Evolutionary conservation across 2,888 invertebrate genomes (phyloP).

Genomic region (Agrotis clavis): DNA sequence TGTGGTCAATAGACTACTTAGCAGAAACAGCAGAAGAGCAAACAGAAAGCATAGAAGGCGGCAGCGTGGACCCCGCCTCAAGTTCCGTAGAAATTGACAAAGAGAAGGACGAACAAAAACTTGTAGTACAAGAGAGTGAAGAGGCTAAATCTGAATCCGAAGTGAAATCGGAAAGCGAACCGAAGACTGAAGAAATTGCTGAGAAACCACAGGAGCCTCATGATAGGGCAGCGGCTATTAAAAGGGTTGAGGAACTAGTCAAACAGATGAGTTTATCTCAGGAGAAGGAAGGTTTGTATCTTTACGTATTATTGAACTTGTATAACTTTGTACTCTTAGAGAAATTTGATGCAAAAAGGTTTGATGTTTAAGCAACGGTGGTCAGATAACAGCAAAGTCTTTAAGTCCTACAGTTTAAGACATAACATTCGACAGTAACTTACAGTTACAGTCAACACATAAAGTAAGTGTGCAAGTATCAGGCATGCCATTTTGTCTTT

Average conservation of each 20-base stretch:
- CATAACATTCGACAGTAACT: too few species aligned
- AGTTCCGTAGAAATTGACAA: slow-evolving; percentile 78
- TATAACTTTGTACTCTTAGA: neutral
- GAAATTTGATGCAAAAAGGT: neutral
- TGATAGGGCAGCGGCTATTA: slow-evolving; percentile 88
- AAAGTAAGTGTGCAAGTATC: too few species aligned
- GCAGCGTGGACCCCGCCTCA: slow-evolving; percentile 76
- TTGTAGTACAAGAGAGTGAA: slow-evolving; percentile 78
- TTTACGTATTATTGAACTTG: neutral
- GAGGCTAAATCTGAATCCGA: slow-evolving; percentile 70
- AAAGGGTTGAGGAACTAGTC: slow-evolving; percentile 92
- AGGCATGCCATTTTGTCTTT: too few species aligned
- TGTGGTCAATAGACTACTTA: slow-evolving; percentile 99
- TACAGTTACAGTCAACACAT: too few species aligned
- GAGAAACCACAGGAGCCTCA: slow-evolving; percentile 68
- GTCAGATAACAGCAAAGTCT: too few species aligned
- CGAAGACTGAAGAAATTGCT: slow-evolving; percentile 73
- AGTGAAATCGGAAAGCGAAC: slow-evolving; percentile 56
- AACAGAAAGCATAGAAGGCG: slow-evolving; percentile 85
- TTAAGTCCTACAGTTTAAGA: too few species aligned
- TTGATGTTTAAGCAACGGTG: neutral
- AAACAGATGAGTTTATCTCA: slow-evolving; percentile 95
- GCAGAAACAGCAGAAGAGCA: slow-evolving; percentile 87
- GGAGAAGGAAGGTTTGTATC: slow-evolving; percentile 90
- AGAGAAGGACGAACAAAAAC: slow-evolving; percentile 72